Evolutionary conservation across 2,113 vertebrate genomes (phyloP), one percentile per base, ranked within the genome.

Genomic region (Plecturocebus donacophilus): DNA sequence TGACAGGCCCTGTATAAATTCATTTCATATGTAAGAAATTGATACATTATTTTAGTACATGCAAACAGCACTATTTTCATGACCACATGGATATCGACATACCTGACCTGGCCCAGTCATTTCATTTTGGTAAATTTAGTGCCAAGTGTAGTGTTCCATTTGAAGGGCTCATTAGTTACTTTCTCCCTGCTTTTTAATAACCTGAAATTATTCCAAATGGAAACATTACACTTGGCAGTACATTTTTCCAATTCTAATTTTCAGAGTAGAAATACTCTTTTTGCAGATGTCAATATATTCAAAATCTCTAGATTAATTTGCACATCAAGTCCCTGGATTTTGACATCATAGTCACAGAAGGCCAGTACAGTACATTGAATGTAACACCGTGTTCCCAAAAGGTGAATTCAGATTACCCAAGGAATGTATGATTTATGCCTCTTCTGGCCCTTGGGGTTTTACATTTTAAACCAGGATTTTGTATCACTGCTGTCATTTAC

Each of bases 161-260:
- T 61, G 6, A 79, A 19, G 23, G 73, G 49, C 87, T 91, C 35
- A 0, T 77, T 17, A 42, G 35, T 38, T 52, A 40, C 19, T 17
- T 83, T 38, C 84, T 87, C 40, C 32, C 52, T 21, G 42, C 45
- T 87, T 91, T 77, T n/a, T 38, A 87, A 58, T 83, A 56, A 70
- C 87, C 42, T 88, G 82, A 88, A 93, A 38, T 30, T 77, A 79
- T 96, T 95, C 73, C 89, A 83, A 30, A 27, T 25, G n/a, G 49
- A 83, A 75, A 75, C 40, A 35, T 91, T 70, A 21, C 13, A 45
- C 32, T 66, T 27, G 70, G 40, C 38, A 73, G 79, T 79, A 7
- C 47, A n/a, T 80, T 89, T 89, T 87, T 86, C 79, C 61, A 14
- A 0, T 91, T 90, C 83, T 83, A 17, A 80, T 86, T 95, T 96